Conservation (phyloP, 2,888 invertebrate species). For the Cistogaster globosa region DNA sequence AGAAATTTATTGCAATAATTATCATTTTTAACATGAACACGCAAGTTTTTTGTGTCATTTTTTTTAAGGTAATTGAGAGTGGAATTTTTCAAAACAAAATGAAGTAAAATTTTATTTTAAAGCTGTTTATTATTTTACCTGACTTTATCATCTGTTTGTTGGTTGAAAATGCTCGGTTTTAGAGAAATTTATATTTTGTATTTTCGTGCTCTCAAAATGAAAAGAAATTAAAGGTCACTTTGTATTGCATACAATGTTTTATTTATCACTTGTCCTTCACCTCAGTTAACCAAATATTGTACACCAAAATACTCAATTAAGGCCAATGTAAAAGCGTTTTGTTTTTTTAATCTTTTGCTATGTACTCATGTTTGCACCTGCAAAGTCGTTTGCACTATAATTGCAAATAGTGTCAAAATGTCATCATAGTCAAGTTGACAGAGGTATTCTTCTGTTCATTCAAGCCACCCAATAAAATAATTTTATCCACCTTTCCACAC, state of each 20-base stretch:
- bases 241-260: slow-evolving; percentile 29
- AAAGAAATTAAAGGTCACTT: slow-evolving; percentile 53
- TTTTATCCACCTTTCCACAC: slow-evolving; percentile 1
- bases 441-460: slow-evolving; percentile 37
- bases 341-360: slow-evolving; percentile 6
- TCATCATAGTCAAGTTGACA: slow-evolving; percentile 40
- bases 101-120: background rate
- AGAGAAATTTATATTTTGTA: background rate
- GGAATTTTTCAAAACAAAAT: slow-evolving; percentile 7
- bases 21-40: slow-evolving; percentile 29
- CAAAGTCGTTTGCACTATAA: slow-evolving; percentile 17
- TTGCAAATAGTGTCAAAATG: slow-evolving; percentile 44
- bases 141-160: slow-evolving; percentile 4
- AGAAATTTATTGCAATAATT: slow-evolving; percentile 2
- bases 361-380: slow-evolving; percentile 22
- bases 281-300: background rate
- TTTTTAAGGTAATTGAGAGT: background rate
- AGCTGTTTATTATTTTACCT: slow-evolving; percentile 1
- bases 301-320: background rate
- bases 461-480: slow-evolving; percentile 3
- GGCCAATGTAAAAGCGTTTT: slow-evolving; percentile 34
- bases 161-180: background rate
- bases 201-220: slow-evolving; percentile 1
- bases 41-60: background rate
- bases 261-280: slow-evolving; percentile 16